Evolutionary conservation across 64 coral and sea anemone species (phyloP), one percentile per base, ranked within the genome.

Genomic region (Montipora capricornis): DNA sequence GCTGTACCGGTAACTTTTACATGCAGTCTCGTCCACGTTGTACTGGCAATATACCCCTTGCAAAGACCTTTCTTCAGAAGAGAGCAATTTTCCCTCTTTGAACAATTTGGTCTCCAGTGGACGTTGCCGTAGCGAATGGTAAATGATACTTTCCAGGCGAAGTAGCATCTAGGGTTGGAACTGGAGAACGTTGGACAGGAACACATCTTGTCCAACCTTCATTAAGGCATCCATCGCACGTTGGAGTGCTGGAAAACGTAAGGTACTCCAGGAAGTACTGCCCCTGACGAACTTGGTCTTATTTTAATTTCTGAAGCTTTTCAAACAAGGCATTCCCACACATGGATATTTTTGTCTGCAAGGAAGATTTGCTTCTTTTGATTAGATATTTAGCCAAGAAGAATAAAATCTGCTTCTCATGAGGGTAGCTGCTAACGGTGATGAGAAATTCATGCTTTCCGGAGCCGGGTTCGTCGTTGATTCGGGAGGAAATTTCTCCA

Each of bases 361-460:
- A 64, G 60, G 60, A 64, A 64, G 60, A 64, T 64, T 64, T 64
- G 60, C 13, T 64, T 3, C 60, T 6, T 64, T 64, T 64, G 60
- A 64, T 64, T 14, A 64, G 60, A 64, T 64, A 64, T 64, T 64
- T 64, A 64, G 60, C 60, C 60, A 64, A 64, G 14, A 64, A 64
- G 14, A 64, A 64, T 79, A 79, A 19, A 17, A 53, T 80, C 57
- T 90, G 74, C 74, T 80, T 77, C 53, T 90, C 88, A 44, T 60
- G 59, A 64, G 88, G 74, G 53, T 78, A 90, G 77, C 88, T 90
- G 75, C 51, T 74, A 46, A 91, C 89, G 69, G 89, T 51, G 57
- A 92, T 83, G 66, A 75, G 79, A 92, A 79, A 49, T 19, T 79
- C 49, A 44, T 79, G 8, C 44, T 79, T 79, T 17, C 77, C 44